These are phyloP conservation scores for Sphinx pinastri DNA, from an alignment of 2,888 invertebrate genomes.

Conservation along the genomic window DNA sequence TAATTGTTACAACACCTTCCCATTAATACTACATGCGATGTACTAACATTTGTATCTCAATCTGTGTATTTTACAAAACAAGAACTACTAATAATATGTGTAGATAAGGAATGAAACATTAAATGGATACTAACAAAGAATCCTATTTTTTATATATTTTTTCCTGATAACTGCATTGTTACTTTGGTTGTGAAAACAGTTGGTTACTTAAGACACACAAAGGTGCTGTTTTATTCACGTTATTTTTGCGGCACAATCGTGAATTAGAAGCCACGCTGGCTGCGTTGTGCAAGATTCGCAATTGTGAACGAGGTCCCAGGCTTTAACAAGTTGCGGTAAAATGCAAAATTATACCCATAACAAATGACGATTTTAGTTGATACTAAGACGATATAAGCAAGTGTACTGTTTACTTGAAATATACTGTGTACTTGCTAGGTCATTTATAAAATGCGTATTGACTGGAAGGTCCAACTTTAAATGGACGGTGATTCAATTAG, in stretches of 20 bases:
- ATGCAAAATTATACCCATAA: not conserved
- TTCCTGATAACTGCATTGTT: too few species aligned
- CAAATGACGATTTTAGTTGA: not conserved
- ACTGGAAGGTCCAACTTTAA: not conserved
- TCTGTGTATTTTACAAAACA: not conserved
- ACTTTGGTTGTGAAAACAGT: not conserved
- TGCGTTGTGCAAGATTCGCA: conserved; percentile 21
- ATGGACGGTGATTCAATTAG: not conserved
- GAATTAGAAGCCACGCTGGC: conserved; percentile 4
- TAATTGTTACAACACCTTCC: conserved; percentile 46
- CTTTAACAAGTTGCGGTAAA: not conserved
- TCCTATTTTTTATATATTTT: too few species aligned
- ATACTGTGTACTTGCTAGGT: not conserved
- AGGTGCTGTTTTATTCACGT: not conserved
- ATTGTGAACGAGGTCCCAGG: conserved; percentile 10
- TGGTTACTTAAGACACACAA: not conserved
- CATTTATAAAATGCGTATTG: not conserved
- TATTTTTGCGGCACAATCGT: not conserved
- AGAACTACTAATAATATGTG: not conserved
- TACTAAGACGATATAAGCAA: not conserved
- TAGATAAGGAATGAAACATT: too few species aligned
- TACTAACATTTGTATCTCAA: not conserved
- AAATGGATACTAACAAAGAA: too few species aligned
- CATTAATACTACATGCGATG: conserved; percentile 5
- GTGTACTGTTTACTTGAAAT: not conserved